Evolutionary conservation across 2,888 invertebrate species (phyloP).

Genomic region (Andrena bucephala): DNA sequence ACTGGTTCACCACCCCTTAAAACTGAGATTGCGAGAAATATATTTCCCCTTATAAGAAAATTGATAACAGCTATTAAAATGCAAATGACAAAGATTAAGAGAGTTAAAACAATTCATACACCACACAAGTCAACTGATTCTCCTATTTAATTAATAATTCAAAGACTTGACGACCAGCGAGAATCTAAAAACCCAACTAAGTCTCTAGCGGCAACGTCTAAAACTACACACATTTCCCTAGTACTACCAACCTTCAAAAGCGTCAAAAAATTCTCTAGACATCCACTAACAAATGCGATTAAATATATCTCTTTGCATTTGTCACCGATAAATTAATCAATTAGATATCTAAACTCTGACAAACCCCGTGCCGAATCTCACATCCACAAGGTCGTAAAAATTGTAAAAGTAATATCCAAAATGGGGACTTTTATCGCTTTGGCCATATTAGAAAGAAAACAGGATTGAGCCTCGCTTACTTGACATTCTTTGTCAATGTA

Average conservation of each 20-base stretch:
- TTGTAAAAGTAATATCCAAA: constrained; percentile 12
- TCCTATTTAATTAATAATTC: too few relatives aligned
- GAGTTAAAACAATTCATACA: too few relatives aligned
- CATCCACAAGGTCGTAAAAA: constrained; percentile 1
- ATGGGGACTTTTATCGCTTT: neutral
- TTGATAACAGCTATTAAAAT: too few relatives aligned
- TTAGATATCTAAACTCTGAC: constrained; percentile 16
- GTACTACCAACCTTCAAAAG: neutral
- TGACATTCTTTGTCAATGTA: constrained; percentile 31
- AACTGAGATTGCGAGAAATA: too few relatives aligned
- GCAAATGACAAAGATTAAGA: too few relatives aligned
- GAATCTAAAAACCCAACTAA: neutral
- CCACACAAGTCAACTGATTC: too few relatives aligned
- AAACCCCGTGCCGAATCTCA: neutral
- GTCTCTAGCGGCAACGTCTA: neutral
- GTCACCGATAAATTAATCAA: constrained; percentile 20
- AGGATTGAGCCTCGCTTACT: neutral
- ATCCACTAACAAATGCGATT: neutral
- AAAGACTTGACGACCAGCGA: too few relatives aligned
- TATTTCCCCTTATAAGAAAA: too few relatives aligned
- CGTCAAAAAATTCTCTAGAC: neutral
- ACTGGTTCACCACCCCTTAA: too few relatives aligned
- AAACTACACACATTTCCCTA: neutral
- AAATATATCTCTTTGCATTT: constrained; percentile 17
- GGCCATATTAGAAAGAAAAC: neutral